These are phyloP conservation scores for Ursus arctos DNA, from an alignment of 2,113 vertebrate genomes.

Conservation along the genomic window DNA sequence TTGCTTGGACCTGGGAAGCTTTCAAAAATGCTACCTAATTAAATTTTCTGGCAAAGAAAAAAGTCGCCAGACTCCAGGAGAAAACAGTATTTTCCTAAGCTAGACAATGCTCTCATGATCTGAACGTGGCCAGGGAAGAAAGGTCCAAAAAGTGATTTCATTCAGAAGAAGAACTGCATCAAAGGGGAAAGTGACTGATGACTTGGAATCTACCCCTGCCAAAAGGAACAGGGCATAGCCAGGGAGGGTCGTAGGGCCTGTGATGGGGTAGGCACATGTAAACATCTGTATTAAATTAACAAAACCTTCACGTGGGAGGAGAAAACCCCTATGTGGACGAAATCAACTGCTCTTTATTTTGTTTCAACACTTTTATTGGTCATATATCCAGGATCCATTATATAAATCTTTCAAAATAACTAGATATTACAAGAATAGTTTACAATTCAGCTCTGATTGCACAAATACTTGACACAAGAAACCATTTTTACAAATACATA, in stretches of 20 bases:
- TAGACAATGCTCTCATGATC: conserved; percentile 18
- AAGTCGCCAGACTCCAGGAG: not conserved
- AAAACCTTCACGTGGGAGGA: not conserved
- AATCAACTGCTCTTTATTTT: not conserved
- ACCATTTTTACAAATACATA: conserved; percentile 85
- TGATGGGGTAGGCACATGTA: not conserved
- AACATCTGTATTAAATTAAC: not conserved
- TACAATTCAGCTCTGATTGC: conserved; percentile 83
- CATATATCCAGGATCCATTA: conserved; percentile 70
- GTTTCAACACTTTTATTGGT: conserved; percentile 76
- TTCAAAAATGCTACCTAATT: conserved; percentile 7
- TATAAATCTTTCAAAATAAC: conserved; percentile 82
- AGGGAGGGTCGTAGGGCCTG: too few relatives aligned
- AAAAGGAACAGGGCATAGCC: not conserved
- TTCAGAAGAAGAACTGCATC: not conserved
- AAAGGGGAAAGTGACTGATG: conserved; percentile 7
- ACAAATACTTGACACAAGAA: conserved; percentile 86
- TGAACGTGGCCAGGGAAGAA: conserved; percentile 10
- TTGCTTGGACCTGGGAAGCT: not conserved
- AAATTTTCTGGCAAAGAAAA: conserved; percentile 57
- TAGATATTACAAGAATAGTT: conserved; percentile 79
- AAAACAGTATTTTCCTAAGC: conserved; percentile 17
- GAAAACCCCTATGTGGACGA: not conserved
- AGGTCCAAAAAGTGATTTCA: conserved; percentile 49
- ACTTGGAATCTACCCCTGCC: not conserved